A percentile compares a stretch with the other conserved stretches of the same genome.
phyloP scores from a whole-genome alignment of 2,797 vertebrate genomes.

The Salmo trutta region DNA sequence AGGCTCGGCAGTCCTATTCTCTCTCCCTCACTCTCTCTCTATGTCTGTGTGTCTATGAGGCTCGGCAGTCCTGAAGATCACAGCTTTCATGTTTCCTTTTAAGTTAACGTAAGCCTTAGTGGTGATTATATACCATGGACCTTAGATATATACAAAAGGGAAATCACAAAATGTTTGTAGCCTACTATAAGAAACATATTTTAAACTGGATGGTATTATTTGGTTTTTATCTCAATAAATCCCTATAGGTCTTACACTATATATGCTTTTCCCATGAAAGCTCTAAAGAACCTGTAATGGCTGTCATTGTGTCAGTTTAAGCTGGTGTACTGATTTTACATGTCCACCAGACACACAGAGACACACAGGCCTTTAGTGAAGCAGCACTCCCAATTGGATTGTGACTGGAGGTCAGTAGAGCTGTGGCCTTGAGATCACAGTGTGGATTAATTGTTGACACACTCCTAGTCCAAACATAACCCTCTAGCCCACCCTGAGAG shows the following conservation, averaged over 20 bases:
- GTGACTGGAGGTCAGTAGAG: constrained; percentile 66
- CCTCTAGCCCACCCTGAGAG: constrained; percentile 30
- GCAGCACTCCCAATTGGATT: constrained; percentile 60
- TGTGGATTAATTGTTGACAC: constrained; percentile 92
- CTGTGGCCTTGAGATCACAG: constrained; percentile 78
- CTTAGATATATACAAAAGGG: neutral
- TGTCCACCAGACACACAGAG: neutral
- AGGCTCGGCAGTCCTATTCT: neutral
- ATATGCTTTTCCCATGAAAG: neutral
- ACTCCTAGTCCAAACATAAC: constrained; percentile 86
- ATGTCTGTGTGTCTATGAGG: constrained; percentile 4
- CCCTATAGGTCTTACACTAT: neutral
- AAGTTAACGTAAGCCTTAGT: constrained; percentile 38
- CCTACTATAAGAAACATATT: neutral
- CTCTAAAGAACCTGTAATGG: neutral
- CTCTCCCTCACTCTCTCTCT: constrained; percentile 31
- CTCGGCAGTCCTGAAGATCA: constrained; percentile 14
- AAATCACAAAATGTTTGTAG: neutral
- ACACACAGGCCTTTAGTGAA: constrained; percentile 30
- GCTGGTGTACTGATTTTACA: constrained; percentile 39
- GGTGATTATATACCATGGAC: neutral
- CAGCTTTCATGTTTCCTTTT: constrained; percentile 5
- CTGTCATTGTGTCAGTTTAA: neutral
- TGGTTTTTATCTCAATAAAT: too few relatives aligned
- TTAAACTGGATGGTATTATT: too few relatives aligned